A percentile compares a stretch with the other conserved stretches of the same genome.
phyloP scores from a whole-genome alignment of 2,113 vertebrate species.

The Coptodon bakossiorum region DNA sequence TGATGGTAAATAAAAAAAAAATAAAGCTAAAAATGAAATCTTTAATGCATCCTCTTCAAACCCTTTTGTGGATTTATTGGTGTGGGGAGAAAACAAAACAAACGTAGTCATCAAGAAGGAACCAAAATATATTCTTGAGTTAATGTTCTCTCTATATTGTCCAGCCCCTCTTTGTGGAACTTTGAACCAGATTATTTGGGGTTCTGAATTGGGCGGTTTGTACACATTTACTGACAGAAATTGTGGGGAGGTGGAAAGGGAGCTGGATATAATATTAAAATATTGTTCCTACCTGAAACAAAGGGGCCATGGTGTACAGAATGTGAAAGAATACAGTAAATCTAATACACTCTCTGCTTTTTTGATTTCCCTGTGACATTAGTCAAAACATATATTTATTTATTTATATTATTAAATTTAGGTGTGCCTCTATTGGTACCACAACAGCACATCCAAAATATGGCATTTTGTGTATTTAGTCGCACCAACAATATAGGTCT shows the following conservation, averaged over 20 bases:
- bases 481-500: background rate
- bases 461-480: background rate
- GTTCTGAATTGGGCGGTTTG: slow-evolving; percentile 7
- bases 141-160: slow-evolving; percentile 9
- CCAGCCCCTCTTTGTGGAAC: background rate
- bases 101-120: background rate
- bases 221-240: slow-evolving; percentile 27
- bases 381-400: background rate
- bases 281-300: slow-evolving; percentile 3
- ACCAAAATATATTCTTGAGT: background rate
- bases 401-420: background rate
- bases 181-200: slow-evolving; percentile 8
- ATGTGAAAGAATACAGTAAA: background rate
- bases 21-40: slow-evolving; percentile 31
- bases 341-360: background rate
- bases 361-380: background rate
- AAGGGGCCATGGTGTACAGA: background rate
- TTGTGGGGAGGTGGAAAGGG: background rate
- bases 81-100: background rate
- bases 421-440: background rate
- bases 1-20: background rate
- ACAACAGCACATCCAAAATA: background rate
- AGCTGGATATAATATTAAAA: slow-evolving; percentile 27
- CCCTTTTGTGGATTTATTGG: background rate
- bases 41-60: background rate